These are phyloP conservation scores for Drosophila crucigera DNA, from an alignment of 2,888 invertebrate genomes.

Conservation along the genomic window DNA sequence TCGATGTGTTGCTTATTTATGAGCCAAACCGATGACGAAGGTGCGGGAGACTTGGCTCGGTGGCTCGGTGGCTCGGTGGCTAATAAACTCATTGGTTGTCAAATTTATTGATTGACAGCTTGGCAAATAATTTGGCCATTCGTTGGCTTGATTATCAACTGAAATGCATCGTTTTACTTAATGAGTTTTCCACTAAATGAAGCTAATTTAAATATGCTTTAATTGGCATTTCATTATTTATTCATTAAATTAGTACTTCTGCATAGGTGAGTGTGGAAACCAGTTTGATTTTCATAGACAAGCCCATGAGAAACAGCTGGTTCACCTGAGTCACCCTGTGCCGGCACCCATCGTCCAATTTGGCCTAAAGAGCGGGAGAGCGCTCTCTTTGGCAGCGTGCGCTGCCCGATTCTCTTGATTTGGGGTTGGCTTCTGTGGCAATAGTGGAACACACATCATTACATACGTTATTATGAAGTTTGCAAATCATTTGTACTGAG, in stretches of 20 bases:
- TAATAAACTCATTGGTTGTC: slow-evolving; percentile 71
- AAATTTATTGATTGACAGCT: slow-evolving; percentile 55
- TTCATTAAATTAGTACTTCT: neutral
- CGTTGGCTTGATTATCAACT: neutral
- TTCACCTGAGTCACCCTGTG: slow-evolving; percentile 46
- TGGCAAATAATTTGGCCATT: neutral
- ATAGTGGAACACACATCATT: neutral
- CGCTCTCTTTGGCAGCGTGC: slow-evolving; percentile 36
- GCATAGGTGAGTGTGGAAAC: neutral
- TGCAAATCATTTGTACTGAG: neutral
- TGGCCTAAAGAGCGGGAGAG: slow-evolving; percentile 34
- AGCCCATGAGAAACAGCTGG: slow-evolving; percentile 3
- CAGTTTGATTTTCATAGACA: neutral
- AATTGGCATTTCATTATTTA: neutral
- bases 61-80: slow-evolving; percentile 67
- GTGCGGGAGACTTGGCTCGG: neutral
- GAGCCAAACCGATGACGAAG: slow-evolving; percentile 32
- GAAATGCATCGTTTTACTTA: neutral
- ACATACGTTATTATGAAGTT: neutral
- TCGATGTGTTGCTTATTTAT: slow-evolving; percentile 56
- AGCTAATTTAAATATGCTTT: neutral
- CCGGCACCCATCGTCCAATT: neutral
- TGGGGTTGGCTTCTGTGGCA: slow-evolving; percentile 23
- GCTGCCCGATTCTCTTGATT: slow-evolving; percentile 35
- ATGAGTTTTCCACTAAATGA: neutral